Conservation (phyloP, 2,113 vertebrate species). For the Miniopterus natalensis region DNA sequence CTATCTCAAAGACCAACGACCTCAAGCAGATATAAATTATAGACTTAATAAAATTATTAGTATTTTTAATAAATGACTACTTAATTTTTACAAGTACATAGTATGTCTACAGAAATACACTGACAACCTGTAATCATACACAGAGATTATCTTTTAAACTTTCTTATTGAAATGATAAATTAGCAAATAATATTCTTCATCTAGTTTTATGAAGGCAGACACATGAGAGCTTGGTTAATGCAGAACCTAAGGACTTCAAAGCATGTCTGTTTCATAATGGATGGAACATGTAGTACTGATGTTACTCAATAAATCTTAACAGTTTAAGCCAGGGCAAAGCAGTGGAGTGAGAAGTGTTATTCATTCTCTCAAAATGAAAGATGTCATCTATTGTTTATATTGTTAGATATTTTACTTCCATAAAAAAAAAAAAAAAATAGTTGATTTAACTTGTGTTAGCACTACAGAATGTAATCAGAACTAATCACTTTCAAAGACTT, state of each 20-base stretch:
- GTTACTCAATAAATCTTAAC: neutral
- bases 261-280: neutral
- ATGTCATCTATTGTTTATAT: neutral
- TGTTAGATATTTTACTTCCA: neutral
- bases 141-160: neutral
- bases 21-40: neutral
- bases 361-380: neutral
- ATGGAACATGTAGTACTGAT: neutral
- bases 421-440: too few species aligned
- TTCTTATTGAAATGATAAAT: conserved; percentile 11
- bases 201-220: neutral
- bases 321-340: neutral
- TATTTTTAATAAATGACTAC: neutral
- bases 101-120: neutral
- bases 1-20: neutral
- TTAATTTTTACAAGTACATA: neutral
- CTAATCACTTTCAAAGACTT: neutral
- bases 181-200: neutral
- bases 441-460: neutral
- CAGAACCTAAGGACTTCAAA: neutral
- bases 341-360: neutral
- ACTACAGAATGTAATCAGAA: neutral
- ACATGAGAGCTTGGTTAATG: neutral
- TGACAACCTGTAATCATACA: neutral
- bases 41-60: neutral